Conservation (phyloP, 1,140 invertebrate species). For the Andricus grossulariae region DNA sequence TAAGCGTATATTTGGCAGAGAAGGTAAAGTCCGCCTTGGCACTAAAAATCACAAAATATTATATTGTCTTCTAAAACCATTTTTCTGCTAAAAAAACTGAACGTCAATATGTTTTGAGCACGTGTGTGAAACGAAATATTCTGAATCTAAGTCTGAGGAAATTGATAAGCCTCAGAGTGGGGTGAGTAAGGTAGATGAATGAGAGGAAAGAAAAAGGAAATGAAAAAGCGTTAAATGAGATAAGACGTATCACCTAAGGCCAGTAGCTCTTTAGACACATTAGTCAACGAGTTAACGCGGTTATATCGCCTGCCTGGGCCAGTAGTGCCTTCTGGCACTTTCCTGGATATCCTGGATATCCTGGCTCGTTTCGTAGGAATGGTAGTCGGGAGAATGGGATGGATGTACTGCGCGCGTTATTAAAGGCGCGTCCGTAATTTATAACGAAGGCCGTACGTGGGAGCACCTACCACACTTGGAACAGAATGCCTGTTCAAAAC, state of each 20-base stretch:
- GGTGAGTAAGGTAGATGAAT: constrained; percentile 2
- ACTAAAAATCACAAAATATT: too few relatives aligned
- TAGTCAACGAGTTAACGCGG: constrained; percentile 30
- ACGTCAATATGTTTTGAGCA: too few relatives aligned
- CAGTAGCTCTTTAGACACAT: constrained; percentile 29
- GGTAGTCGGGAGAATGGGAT: constrained; percentile 6
- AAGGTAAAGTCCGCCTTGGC: too few relatives aligned
- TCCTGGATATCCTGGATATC: background rate
- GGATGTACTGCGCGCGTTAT: constrained; percentile 29
- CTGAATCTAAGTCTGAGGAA: background rate
- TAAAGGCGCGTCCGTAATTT: constrained; percentile 43
- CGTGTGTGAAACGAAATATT: too few relatives aligned
- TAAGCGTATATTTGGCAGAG: too few relatives aligned
- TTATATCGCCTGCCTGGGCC: constrained; percentile 29
- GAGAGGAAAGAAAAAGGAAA: constrained; percentile 20
- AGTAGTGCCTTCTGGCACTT: constrained; percentile 29
- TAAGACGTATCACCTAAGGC: constrained; percentile 7
- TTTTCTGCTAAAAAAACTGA: too few relatives aligned
- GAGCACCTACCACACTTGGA: constrained; percentile 6
- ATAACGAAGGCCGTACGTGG: constrained; percentile 37
- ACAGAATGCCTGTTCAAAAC: constrained; percentile 29
- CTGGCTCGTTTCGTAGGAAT: constrained; percentile 8
- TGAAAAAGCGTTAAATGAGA: constrained; percentile 16
- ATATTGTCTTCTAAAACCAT: too few relatives aligned
- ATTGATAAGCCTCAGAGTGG: background rate